Evolutionary conservation across 2,797 vertebrate genomes (phyloP).

Genomic region (Petrocephalus schoutedeni): DNA sequence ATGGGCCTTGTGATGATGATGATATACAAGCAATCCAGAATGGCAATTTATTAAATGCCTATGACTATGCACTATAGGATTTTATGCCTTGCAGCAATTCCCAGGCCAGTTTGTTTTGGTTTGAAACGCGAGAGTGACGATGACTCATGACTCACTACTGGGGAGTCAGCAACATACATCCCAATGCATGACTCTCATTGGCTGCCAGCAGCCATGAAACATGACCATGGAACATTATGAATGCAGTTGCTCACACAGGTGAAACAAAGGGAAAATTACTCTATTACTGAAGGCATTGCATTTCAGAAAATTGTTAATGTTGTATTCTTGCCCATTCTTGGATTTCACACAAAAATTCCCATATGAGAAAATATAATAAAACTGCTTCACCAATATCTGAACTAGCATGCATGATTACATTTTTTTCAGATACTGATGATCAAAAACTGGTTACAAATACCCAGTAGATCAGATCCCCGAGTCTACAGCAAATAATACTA

Average conservation of each 20-base stretch:
- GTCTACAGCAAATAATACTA: neutral
- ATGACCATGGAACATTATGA: neutral
- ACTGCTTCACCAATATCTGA: neutral
- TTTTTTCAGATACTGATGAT: neutral
- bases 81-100: neutral
- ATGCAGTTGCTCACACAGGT: neutral
- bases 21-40: neutral
- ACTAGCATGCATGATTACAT: neutral
- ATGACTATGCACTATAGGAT: neutral
- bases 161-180: neutral
- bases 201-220: neutral
- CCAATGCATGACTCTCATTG: neutral
- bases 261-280: neutral
- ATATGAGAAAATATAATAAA: neutral
- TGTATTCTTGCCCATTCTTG: neutral
- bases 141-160: neutral
- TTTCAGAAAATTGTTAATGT: neutral
- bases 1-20: neutral
- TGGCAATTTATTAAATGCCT: neutral
- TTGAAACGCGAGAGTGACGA: neutral
- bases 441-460: neutral
- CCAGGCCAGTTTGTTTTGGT: neutral
- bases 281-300: neutral
- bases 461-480: neutral
- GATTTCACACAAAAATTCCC: neutral